Conservation (phyloP, 2,113 vertebrate species). For the Gambusia affinis region DNA sequence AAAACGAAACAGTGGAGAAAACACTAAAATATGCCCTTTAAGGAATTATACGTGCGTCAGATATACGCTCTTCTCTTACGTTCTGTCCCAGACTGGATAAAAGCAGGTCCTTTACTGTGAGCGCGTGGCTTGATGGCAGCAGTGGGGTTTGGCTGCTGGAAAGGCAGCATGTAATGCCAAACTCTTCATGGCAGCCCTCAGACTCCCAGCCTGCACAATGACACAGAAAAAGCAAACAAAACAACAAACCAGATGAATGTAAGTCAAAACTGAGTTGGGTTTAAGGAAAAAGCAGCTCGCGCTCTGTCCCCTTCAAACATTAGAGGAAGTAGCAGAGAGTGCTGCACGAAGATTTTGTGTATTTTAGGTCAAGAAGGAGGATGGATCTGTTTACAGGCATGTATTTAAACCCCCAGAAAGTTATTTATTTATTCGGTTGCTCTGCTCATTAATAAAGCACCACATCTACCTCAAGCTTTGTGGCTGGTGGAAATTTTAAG, state of each 20-base stretch:
- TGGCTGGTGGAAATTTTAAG: not conserved
- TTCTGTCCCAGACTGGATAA: conserved; percentile 81
- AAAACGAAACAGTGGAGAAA: not conserved
- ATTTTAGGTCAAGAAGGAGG: not conserved
- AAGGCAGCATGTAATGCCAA: conserved; percentile 41
- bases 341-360: not conserved
- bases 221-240: conserved; percentile 5
- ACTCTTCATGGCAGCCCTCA: conserved; percentile 61
- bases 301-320: not conserved
- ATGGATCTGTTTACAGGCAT: not conserved
- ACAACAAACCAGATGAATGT: conserved; percentile 8
- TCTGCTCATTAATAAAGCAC: not conserved
- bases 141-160: not conserved
- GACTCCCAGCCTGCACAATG: conserved; percentile 79
- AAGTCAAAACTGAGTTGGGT: conserved; percentile 4
- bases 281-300: not conserved
- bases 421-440: not conserved
- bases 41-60: not conserved
- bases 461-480: not conserved
- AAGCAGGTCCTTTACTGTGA: conserved; percentile 91
- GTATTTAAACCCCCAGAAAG: not conserved
- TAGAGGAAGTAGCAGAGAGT: not conserved
- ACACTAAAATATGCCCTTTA: not conserved
- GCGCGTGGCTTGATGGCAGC: conserved; percentile 54
- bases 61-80: conserved; percentile 71